Conservation (phyloP, 2,888 invertebrate genomes). For the Hydraecia micacea region DNA sequence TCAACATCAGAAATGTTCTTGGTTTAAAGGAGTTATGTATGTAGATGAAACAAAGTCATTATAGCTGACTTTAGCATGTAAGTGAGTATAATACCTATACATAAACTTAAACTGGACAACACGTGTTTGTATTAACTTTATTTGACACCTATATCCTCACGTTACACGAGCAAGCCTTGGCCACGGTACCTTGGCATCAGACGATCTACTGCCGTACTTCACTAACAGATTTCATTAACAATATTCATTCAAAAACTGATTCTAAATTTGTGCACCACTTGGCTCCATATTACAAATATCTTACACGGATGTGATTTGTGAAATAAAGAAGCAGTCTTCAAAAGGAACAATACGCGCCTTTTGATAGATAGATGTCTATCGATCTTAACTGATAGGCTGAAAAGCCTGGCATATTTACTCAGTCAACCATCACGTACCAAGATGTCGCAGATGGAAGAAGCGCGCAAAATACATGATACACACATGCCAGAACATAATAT, state of each 20-base stretch:
- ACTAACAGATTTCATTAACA: not conserved
- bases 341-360: constrained; percentile 20
- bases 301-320: not conserved
- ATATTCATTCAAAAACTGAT: constrained; percentile 1
- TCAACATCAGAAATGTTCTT: constrained; percentile 5
- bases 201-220: too few relatives aligned
- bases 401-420: constrained; percentile 35
- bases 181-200: not conserved
- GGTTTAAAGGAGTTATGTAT: not conserved
- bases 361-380: constrained; percentile 1
- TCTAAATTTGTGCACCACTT: not conserved
- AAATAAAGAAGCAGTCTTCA: constrained; percentile 6
- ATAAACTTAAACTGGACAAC: not conserved
- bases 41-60: constrained; percentile 2
- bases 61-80: not conserved
- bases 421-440: constrained; percentile 46
- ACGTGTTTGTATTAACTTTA: not conserved
- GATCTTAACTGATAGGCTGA: constrained; percentile 13
- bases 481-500: constrained; percentile 15
- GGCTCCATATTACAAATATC: constrained; percentile 6
- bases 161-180: not conserved
- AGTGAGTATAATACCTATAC: not conserved
- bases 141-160: not conserved
- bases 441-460: constrained; percentile 53
- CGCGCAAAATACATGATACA: constrained; percentile 43